Conservation (phyloP, 2,113 vertebrate species). For the Rafetus swinhoei region DNA sequence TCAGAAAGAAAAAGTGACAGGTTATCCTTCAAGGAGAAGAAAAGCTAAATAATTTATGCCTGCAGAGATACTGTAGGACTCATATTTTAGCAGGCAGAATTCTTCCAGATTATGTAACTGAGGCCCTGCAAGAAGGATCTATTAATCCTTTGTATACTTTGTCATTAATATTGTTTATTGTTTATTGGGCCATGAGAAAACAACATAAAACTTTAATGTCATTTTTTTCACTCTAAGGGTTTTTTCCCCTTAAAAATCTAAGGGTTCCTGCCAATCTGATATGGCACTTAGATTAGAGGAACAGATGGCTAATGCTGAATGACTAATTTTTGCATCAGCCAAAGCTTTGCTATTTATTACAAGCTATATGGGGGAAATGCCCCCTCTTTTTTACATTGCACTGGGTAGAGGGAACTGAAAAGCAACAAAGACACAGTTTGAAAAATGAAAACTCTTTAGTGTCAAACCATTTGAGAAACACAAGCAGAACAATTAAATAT, state of each 20-base stretch:
- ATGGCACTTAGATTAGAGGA: conserved; percentile 55
- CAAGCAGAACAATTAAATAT: background rate
- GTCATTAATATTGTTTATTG: conserved; percentile 59
- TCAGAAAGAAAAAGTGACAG: conserved; percentile 70
- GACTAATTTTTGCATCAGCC: conserved; percentile 60
- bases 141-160: conserved; percentile 61
- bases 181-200: conserved; percentile 63
- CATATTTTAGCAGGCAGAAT: conserved; percentile 66
- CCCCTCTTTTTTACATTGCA: conserved; percentile 33
- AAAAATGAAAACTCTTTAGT: background rate
- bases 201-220: conserved; percentile 60
- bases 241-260: conserved; percentile 52
- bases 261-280: conserved; percentile 55
- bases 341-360: conserved; percentile 52
- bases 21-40: conserved; percentile 63
- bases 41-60: conserved; percentile 70
- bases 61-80: conserved; percentile 35
- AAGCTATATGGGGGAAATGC: conserved; percentile 19
- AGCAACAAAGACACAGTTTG: conserved; percentile 7
- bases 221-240: conserved; percentile 41
- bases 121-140: conserved; percentile 44
- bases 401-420: background rate
- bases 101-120: conserved; percentile 57
- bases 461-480: background rate
- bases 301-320: conserved; percentile 67